phyloP scores from a whole-genome alignment of 2,113 vertebrate species.

The Suricata suricatta region DNA sequence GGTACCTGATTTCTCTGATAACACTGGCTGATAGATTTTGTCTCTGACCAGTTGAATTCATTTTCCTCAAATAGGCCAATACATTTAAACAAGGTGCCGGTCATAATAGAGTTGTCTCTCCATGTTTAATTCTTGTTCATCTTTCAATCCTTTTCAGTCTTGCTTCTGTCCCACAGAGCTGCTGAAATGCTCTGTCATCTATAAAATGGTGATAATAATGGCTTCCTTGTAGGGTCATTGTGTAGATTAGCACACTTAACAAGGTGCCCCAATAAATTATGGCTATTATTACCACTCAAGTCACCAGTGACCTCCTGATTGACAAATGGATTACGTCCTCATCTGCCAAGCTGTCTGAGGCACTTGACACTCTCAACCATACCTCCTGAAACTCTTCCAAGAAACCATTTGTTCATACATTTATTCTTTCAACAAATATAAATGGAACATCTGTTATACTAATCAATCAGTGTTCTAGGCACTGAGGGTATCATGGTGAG shows the following conservation, averaged over 20 bases:
- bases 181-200: constrained; percentile 56
- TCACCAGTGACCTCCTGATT: constrained; percentile 48
- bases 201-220: constrained; percentile 48
- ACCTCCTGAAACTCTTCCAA: not conserved
- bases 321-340: constrained; percentile 25
- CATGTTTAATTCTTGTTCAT: constrained; percentile 6
- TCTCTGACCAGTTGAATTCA: not conserved
- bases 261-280: constrained; percentile 51
- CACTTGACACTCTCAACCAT: not conserved
- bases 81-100: constrained; percentile 16
- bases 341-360: constrained; percentile 26
- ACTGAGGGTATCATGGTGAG: not conserved
- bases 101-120: not conserved
- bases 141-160: constrained; percentile 23
- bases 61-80: not conserved
- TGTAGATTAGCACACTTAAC: constrained; percentile 63
- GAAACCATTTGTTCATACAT: constrained; percentile 16
- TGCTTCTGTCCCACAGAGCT: constrained; percentile 24
- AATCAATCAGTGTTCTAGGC: not conserved
- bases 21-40: not conserved
- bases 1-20: not conserved
- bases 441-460: not conserved
- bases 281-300: constrained; percentile 28
- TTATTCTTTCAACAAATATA: not conserved
- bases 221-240: constrained; percentile 46